These are phyloP conservation scores for Carettochelys insculpta DNA, from an alignment of 2,113 vertebrate genomes.

Conservation along the genomic window DNA sequence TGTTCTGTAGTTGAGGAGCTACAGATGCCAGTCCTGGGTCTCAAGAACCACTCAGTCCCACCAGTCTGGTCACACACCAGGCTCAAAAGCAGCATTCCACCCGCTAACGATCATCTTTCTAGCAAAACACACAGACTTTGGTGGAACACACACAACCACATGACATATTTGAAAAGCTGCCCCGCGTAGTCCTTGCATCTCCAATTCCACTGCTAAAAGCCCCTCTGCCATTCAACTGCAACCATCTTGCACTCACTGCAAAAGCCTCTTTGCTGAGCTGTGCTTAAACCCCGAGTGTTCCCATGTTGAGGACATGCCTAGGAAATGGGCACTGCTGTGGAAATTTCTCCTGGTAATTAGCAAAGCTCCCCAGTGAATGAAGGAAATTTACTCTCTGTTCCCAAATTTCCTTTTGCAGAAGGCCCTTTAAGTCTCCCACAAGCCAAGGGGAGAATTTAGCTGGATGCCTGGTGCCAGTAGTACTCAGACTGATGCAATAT, in stretches of 20 bases:
- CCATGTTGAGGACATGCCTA: fast-evolving
- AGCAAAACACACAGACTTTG: background rate
- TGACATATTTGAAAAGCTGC: background rate
- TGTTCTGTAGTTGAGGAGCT: fast-evolving
- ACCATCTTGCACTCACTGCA: background rate
- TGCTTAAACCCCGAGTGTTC: background rate
- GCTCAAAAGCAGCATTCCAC: background rate
- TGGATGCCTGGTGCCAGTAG: background rate
- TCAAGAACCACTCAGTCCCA: too few species aligned
- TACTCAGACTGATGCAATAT: background rate
- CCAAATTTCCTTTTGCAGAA: background rate
- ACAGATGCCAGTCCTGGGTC: fast-evolving
- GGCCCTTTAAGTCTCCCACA: fast-evolving
- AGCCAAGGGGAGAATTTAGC: too few species aligned
- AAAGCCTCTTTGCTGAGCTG: fast-evolving
- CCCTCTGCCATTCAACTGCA: background rate
- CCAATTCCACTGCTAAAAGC: background rate
- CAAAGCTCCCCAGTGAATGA: background rate
- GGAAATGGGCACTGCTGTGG: background rate
- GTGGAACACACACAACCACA: fast-evolving
- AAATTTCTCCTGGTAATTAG: background rate
- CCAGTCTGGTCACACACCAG: fast-evolving
- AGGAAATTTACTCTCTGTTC: background rate
- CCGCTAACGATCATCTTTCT: background rate
- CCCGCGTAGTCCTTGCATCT: background rate